Percentiles rank a stretch among this genome's conserved stretches.
Conservation (phyloP, 2,797 vertebrate species). For the Buphagus erythrorhynchus region DNA sequence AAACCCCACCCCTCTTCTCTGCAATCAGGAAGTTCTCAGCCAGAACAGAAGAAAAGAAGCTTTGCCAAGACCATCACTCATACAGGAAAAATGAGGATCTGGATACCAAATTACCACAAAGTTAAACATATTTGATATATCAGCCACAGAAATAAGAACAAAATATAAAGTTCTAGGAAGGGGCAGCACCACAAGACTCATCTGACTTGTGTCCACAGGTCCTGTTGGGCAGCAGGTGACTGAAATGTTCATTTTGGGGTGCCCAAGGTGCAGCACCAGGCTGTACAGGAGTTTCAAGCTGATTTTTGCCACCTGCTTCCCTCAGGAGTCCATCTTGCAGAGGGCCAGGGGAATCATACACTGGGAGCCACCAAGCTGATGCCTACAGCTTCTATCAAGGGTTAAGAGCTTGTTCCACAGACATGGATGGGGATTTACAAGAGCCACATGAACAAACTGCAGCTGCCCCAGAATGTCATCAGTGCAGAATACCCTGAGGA, state of each 20-base stretch:
- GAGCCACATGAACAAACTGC: not conserved
- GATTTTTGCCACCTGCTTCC: not conserved
- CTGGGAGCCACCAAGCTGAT: not conserved
- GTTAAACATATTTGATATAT: not conserved
- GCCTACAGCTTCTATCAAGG: not conserved
- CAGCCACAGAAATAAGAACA: not conserved
- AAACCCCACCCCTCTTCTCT: not conserved
- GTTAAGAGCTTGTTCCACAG: not conserved
- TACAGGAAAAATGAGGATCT: not conserved
- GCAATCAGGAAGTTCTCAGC: not conserved
- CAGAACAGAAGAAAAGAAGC: not conserved
- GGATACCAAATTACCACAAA: not conserved
- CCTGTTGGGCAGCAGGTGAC: not conserved
- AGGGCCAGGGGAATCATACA: not conserved
- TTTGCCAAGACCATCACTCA: not conserved
- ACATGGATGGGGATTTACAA: not conserved
- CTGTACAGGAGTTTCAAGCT: not conserved
- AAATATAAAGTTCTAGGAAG: not conserved
- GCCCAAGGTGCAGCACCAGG: not conserved
- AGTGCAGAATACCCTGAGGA: not conserved
- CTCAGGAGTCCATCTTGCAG: not conserved
- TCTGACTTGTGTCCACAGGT: not conserved
- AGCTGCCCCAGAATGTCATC: not conserved
- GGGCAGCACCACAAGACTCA: not conserved
- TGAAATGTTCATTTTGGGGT: not conserved